phyloP scores from a whole-genome alignment of 1,140 invertebrate genomes.

The Polyergus mexicanus region DNA sequence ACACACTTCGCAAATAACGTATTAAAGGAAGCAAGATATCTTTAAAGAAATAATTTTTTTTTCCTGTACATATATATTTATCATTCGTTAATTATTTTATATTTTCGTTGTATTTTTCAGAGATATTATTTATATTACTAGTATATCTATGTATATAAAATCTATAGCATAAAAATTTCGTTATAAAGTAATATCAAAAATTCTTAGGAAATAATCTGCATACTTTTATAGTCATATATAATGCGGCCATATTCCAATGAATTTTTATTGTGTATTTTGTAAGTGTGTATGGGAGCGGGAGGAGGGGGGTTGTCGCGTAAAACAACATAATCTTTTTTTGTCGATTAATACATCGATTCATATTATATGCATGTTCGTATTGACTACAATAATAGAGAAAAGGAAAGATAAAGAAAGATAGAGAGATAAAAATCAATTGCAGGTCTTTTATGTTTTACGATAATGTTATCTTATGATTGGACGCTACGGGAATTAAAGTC shows the following conservation, averaged over 20 bases:
- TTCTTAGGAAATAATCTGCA: neutral
- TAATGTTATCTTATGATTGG: neutral
- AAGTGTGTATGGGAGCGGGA: no score
- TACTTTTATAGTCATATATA: neutral
- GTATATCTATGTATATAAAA: neutral
- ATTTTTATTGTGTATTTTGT: neutral
- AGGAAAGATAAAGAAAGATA: neutral
- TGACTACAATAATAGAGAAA: neutral
- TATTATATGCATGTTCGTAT: neutral
- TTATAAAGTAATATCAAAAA: neutral
- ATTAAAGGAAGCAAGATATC: no score
- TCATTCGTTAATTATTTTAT: neutral
- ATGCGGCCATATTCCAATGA: neutral
- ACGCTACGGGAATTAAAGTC: conserved; percentile 20
- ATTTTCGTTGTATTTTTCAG: neutral
- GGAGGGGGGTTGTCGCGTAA: neutral
- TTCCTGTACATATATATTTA: no score
- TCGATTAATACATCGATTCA: neutral
- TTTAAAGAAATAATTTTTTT: neutral
- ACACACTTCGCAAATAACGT: no score
- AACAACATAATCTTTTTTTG: neutral
- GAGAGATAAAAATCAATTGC: neutral
- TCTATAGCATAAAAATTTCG: neutral
- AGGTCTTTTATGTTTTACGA: neutral
- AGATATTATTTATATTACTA: neutral